Conservation (phyloP, 2,888 invertebrate species). For the Acanthosepion pharaonis region DNA sequence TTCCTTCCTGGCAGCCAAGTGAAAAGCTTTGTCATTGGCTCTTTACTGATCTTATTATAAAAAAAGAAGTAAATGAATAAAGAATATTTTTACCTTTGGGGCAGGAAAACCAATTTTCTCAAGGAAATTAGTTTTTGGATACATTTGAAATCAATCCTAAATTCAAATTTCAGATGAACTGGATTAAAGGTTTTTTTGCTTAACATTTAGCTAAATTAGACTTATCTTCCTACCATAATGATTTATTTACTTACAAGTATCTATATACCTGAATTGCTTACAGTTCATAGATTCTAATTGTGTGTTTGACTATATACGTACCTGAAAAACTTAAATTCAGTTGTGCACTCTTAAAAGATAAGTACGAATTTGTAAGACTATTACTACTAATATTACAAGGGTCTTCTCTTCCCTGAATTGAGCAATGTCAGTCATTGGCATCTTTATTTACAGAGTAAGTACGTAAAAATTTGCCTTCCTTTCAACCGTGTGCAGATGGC, state of each 20-base stretch:
- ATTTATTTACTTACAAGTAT: not conserved
- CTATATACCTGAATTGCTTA: not conserved
- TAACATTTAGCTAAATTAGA: not conserved
- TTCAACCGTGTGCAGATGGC: too few species aligned
- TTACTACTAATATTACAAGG: too few species aligned
- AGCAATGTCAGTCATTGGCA: too few species aligned
- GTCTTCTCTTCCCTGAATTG: too few species aligned
- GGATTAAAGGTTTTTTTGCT: not conserved
- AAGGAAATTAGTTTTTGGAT: not conserved
- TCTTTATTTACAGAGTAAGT: too few species aligned
- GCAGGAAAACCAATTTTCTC: constrained; percentile 33
- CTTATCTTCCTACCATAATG: not conserved
- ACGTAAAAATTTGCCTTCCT: too few species aligned
- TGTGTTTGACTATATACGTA: too few species aligned
- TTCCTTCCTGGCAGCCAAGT: not conserved
- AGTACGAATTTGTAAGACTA: too few species aligned
- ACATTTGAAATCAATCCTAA: constrained; percentile 20
- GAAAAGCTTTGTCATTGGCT: not conserved
- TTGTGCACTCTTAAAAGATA: too few species aligned
- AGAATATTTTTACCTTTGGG: not conserved
- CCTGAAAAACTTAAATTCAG: too few species aligned
- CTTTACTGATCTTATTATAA: not conserved
- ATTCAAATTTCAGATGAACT: not conserved
- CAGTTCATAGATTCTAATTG: too few species aligned
- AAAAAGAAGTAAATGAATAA: not conserved